Conservation (phyloP, 1,140 invertebrate species). For the Nymphalis io region DNA sequence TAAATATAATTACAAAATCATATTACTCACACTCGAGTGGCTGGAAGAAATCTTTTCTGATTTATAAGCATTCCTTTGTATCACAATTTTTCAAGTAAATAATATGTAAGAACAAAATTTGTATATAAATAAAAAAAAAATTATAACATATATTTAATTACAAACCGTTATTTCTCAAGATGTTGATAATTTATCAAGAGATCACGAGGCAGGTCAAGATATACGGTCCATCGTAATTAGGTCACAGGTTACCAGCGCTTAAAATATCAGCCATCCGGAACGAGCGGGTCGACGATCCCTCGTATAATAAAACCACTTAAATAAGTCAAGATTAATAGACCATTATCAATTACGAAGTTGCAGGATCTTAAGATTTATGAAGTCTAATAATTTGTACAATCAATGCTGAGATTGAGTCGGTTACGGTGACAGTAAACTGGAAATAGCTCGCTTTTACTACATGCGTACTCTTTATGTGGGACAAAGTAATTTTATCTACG, state of each 20-base stretch:
- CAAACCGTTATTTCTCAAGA: neutral
- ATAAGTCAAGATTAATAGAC: slow-evolving; percentile 55
- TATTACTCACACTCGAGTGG: no score
- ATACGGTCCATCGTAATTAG: slow-evolving; percentile 27
- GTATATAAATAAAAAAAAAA: neutral
- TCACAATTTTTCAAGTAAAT: no score
- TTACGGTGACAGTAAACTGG: slow-evolving; percentile 35
- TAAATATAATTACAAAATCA: no score
- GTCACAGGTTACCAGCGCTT: slow-evolving; percentile 29
- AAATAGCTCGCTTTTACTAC: slow-evolving; percentile 29
- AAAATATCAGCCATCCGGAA: slow-evolving; percentile 34
- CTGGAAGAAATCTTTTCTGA: no score
- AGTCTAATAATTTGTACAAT: slow-evolving; percentile 34
- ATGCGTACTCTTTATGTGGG: slow-evolving; percentile 14
- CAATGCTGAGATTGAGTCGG: slow-evolving; percentile 28
- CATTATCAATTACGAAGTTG: slow-evolving; percentile 58
- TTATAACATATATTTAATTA: neutral
- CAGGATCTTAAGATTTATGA: slow-evolving; percentile 32
- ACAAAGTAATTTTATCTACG: slow-evolving; percentile 15
- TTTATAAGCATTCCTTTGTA: no score
- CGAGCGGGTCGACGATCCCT: slow-evolving; percentile 33
- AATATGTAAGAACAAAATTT: neutral
- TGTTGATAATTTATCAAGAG: slow-evolving; percentile 15
- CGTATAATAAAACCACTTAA: slow-evolving; percentile 30
- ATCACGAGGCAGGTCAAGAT: slow-evolving; percentile 19